A percentile compares a stretch with the other conserved stretches of the same genome.
phyloP scores from a whole-genome alignment of 2,113 vertebrate genomes.

The Peromyscus californicus region DNA sequence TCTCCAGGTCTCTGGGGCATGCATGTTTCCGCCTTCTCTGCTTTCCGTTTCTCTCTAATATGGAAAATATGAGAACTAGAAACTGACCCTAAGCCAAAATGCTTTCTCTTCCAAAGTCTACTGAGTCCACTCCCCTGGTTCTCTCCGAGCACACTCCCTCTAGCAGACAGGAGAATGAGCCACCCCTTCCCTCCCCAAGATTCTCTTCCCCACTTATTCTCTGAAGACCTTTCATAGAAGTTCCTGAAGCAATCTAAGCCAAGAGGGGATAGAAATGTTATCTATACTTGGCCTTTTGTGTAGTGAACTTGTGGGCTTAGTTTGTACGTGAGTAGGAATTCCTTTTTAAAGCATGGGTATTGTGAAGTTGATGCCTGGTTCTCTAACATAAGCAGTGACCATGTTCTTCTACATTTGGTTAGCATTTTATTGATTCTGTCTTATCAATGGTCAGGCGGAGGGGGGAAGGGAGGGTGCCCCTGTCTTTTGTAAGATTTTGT shows the following conservation, averaged over 20 bases:
- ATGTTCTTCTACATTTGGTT: neutral
- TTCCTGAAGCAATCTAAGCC: neutral
- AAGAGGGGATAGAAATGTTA: neutral
- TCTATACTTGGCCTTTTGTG: neutral
- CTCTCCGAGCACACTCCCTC: neutral
- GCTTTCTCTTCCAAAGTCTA: neutral
- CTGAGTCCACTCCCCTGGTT: neutral
- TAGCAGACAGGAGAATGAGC: neutral
- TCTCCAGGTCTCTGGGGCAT: neutral
- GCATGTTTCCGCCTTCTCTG: neutral
- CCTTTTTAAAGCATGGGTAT: neutral
- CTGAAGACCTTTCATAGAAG: neutral
- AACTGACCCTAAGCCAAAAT: neutral
- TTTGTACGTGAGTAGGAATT: neutral
- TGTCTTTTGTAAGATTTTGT: neutral
- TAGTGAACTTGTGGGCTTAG: neutral
- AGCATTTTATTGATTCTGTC: neutral
- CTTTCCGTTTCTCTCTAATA: conserved; percentile 38
- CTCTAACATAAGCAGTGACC: neutral
- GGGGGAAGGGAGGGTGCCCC: neutral
- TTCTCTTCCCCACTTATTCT: neutral
- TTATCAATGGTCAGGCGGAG: neutral
- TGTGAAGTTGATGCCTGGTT: neutral
- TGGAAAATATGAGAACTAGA: neutral
- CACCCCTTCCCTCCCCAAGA: neutral